These are phyloP conservation scores for Eudemis profundana DNA, from an alignment of 2,888 invertebrate genomes.

Conservation along the genomic window DNA sequence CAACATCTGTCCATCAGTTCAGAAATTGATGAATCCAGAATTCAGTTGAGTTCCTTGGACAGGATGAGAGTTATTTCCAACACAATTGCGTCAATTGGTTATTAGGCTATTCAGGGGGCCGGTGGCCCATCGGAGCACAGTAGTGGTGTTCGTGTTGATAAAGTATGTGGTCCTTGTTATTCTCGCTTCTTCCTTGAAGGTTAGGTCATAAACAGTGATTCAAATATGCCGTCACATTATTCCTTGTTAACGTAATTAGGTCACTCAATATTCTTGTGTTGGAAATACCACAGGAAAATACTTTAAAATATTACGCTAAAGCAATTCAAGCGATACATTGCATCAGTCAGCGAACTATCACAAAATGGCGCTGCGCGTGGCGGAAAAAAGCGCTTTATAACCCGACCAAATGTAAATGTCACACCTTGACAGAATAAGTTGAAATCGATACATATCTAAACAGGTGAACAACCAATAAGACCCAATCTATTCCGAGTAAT, in stretches of 20 bases:
- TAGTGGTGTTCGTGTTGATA: not conserved
- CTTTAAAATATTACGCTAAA: slow-evolving; percentile 46
- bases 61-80: slow-evolving; percentile 36
- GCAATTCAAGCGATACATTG: slow-evolving; percentile 65
- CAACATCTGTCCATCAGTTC: not conserved
- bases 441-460: not conserved
- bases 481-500: too few relatives aligned
- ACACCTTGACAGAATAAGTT: not conserved
- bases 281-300: slow-evolving; percentile 25
- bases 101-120: slow-evolving; percentile 23
- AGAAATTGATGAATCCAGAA: not conserved
- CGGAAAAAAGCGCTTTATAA: slow-evolving; percentile 80
- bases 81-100: slow-evolving; percentile 45
- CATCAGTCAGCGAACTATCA: slow-evolving; percentile 76
- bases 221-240: not conserved
- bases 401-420: slow-evolving; percentile 56
- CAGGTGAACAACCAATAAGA: not conserved
- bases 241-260: slow-evolving; percentile 4
- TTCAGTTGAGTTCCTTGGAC: slow-evolving; percentile 4
- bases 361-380: slow-evolving; percentile 81
- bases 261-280: slow-evolving; percentile 5
- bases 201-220: slow-evolving; percentile 23
- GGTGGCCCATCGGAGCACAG: not conserved
- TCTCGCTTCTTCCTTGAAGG: slow-evolving; percentile 17
- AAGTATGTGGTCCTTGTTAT: slow-evolving; percentile 9